Conservation (phyloP, 2,888 invertebrate species). For the Chloroclysta siterata region DNA sequence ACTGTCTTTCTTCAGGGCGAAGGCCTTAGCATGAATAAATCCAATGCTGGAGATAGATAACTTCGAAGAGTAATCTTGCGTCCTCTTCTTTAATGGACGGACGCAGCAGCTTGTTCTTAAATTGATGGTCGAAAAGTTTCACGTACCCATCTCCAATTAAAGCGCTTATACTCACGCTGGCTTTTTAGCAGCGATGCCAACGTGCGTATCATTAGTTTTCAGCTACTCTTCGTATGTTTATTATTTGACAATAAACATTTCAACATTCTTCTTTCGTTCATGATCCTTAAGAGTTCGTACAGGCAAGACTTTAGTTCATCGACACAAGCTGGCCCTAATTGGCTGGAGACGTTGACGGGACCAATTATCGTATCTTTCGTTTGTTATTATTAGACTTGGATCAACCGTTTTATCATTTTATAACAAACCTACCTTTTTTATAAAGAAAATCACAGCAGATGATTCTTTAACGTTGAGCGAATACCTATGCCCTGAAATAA, state of each 20-base stretch:
- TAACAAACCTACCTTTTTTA: neutral
- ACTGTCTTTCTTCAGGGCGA: too few species aligned
- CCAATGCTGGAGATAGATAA: neutral
- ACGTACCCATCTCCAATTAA: too few species aligned
- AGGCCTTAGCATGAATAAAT: neutral
- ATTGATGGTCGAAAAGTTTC: too few species aligned
- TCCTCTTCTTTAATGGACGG: neutral
- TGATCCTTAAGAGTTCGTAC: slow-evolving; percentile 19
- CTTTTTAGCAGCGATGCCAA: too few species aligned
- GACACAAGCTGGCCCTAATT: slow-evolving; percentile 71
- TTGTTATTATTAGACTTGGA: slow-evolving; percentile 55
- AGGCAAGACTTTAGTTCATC: slow-evolving; percentile 60
- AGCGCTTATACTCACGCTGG: too few species aligned
- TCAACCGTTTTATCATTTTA: slow-evolving; percentile 51
- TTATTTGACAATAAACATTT: neutral
- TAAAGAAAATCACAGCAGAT: too few species aligned
- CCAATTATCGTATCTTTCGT: slow-evolving; percentile 70
- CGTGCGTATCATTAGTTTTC: too few species aligned
- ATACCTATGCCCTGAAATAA: too few species aligned
- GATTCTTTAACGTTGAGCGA: too few species aligned
- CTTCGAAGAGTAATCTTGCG: neutral
- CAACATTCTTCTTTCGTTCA: slow-evolving; percentile 2
- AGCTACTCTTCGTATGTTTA: too few species aligned
- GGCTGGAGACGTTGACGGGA: slow-evolving; percentile 60
- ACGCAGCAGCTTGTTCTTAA: neutral